Evolutionary conservation across 1,140 invertebrate genomes (phyloP).

Genomic region (Vollenhovia emeryi): DNA sequence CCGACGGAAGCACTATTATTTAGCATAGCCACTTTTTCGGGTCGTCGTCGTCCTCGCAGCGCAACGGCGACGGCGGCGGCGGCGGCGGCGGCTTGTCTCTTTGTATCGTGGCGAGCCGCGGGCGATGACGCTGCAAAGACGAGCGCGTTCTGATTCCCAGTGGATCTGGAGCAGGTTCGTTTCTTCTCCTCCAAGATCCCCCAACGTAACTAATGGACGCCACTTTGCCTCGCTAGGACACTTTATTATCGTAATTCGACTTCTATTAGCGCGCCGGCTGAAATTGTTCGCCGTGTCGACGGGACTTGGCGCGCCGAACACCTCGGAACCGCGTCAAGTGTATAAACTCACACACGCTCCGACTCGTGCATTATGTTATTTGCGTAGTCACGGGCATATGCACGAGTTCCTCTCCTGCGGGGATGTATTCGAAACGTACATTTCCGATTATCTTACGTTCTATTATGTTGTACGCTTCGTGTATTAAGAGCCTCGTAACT

Average conservation of each 20-base stretch:
- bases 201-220: constrained; percentile 80
- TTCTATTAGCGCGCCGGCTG: constrained; percentile 67
- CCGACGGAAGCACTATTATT: constrained; percentile 82
- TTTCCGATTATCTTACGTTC: not conserved
- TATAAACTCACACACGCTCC: not conserved
- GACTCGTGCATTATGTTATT: constrained; percentile 21
- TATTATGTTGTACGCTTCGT: not conserved
- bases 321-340: not conserved
- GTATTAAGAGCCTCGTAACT: not conserved
- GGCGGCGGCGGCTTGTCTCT: constrained; percentile 80
- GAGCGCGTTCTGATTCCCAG: constrained; percentile 35
- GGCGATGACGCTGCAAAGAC: constrained; percentile 84
- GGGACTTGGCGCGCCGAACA: constrained; percentile 12
- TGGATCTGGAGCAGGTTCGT: constrained; percentile 77
- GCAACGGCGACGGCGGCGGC: no score
- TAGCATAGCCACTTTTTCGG: constrained; percentile 84
- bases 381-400: not conserved
- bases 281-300: constrained; percentile 47
- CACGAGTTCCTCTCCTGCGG: not conserved
- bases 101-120: constrained; percentile 80
- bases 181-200: constrained; percentile 62
- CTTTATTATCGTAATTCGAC: constrained; percentile 83
- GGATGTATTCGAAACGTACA: not conserved
- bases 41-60: constrained; percentile 32
- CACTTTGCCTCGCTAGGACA: constrained; percentile 74